These are phyloP conservation scores for Carollia perspicillata DNA, from an alignment of 2,113 vertebrate genomes.

Conservation along the genomic window DNA sequence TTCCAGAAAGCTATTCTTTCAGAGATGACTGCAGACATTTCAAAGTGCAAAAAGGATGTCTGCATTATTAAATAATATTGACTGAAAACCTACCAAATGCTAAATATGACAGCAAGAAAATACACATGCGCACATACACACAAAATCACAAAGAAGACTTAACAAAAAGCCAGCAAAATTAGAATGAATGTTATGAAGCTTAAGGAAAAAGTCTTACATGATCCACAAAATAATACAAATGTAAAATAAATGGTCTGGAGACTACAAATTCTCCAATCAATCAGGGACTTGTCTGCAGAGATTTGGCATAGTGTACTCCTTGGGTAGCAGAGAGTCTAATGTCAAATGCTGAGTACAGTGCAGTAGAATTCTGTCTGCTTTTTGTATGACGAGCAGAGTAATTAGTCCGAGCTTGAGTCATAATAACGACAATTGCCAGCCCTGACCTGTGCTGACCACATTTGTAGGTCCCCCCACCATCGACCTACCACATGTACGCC, in stretches of 20 bases:
- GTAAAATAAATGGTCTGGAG: neutral
- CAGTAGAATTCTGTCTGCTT: neutral
- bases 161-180: neutral
- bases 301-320: neutral
- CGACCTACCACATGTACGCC: neutral
- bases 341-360: neutral
- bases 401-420: neutral
- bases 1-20: neutral
- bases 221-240: neutral
- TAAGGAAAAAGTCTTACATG: neutral
- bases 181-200: neutral
- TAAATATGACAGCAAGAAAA: neutral
- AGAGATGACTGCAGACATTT: neutral
- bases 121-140: neutral
- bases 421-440: neutral
- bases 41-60: accelerated
- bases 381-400: neutral
- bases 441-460: neutral
- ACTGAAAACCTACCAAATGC: neutral
- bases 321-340: neutral
- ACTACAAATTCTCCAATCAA: neutral
- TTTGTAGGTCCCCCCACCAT: accelerated
- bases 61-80: neutral
- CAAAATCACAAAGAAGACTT: neutral
- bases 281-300: neutral